Conservation (phyloP, 2,797 vertebrate genomes). For the Vipera ursinii region DNA sequence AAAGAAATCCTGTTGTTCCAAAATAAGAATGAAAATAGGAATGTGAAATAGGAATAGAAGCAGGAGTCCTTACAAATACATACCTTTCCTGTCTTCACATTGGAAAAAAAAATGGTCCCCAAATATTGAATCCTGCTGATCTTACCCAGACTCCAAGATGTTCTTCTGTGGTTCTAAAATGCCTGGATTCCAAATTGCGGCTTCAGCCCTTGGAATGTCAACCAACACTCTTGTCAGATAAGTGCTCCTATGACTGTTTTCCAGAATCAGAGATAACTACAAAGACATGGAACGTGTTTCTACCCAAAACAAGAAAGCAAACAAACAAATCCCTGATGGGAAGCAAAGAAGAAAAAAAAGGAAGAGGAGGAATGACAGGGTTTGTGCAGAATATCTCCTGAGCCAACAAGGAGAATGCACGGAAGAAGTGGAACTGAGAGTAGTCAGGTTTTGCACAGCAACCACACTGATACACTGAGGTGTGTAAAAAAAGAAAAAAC, state of each 20-base stretch:
- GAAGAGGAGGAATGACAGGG: background rate
- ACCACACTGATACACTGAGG: too few species aligned
- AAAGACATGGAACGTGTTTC: background rate
- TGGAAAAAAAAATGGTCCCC: accelerated
- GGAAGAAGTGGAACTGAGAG: too few species aligned
- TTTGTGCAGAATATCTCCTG: too few species aligned
- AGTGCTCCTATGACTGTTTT: background rate
- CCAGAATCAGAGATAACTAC: background rate
- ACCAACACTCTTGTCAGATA: background rate
- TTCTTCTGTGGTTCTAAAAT: background rate
- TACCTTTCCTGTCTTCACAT: background rate
- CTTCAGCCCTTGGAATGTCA: background rate
- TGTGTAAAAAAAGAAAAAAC: too few species aligned
- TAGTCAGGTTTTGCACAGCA: too few species aligned
- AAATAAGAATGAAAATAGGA: background rate
- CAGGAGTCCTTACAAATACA: background rate
- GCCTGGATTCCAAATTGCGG: background rate
- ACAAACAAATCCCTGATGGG: background rate
- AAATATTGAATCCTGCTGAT: background rate
- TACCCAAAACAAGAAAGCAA: background rate
- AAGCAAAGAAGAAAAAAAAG: background rate
- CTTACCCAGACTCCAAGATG: background rate
- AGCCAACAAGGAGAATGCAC: too few species aligned
- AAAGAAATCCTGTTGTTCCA: background rate
- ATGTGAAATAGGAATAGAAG: background rate